These are phyloP conservation scores for Aurelia aurita complex sp. Pacific DNA, from an alignment of 30 jellyfish, hydroid and myxozoan species.

Conservation along the genomic window DNA sequence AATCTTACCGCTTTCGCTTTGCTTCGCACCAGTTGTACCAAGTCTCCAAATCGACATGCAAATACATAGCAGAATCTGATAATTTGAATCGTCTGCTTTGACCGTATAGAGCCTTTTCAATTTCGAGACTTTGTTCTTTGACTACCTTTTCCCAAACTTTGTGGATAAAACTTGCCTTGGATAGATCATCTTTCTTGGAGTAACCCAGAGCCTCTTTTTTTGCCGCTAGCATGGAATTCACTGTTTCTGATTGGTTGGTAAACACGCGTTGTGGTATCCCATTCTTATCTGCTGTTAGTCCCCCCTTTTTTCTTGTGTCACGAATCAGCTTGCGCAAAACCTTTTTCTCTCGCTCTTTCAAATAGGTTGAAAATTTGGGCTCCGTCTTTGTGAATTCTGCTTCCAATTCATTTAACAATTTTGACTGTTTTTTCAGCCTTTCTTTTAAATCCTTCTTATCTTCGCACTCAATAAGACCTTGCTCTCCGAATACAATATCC, in stretches of 20 bases:
- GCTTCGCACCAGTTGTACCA: too few species aligned
- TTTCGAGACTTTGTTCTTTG: not conserved
- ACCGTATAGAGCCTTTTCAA: too few species aligned
- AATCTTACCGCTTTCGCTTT: too few species aligned
- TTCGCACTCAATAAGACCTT: not conserved
- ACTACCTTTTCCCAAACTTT: not conserved
- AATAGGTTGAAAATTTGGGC: not conserved
- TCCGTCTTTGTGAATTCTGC: not conserved
- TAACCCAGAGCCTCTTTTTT: not conserved
- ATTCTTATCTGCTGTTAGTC: not conserved
- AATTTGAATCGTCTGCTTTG: too few species aligned
- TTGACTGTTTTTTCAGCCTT: not conserved
- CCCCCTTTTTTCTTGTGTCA: not conserved
- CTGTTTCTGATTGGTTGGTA: not conserved
- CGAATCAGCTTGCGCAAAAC: not conserved
- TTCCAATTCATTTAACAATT: not conserved
- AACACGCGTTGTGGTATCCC: not conserved
- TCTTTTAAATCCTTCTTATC: not conserved
- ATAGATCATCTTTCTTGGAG: not conserved
- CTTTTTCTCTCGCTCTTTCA: not conserved
- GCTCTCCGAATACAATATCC: not conserved
- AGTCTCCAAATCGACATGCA: too few species aligned
- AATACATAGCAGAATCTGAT: too few species aligned
- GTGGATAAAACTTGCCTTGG: not conserved
- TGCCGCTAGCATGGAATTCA: slow-evolving; percentile 5